Evolutionary conservation across 2,888 invertebrate species (phyloP).

Genomic region (Diloba caeruleocephala): DNA sequence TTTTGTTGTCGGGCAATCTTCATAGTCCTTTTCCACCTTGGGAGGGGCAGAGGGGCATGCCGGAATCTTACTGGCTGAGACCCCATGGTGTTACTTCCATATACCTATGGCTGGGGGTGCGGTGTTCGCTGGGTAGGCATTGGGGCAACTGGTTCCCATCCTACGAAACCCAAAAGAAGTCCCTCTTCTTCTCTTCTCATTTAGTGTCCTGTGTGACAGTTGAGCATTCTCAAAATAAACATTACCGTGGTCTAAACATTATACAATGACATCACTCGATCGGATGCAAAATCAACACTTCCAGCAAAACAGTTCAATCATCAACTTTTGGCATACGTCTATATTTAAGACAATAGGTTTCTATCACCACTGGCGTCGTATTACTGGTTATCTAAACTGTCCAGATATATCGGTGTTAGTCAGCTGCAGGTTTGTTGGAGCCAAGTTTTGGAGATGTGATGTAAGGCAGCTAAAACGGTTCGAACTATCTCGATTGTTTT

Average conservation of each 20-base stretch:
- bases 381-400: slow-evolving; percentile 34
- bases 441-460: slow-evolving; percentile 43
- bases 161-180: too few relatives aligned
- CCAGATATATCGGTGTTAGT: slow-evolving; percentile 28
- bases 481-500: slow-evolving; percentile 11
- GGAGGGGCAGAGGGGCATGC: too few relatives aligned
- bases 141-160: too few relatives aligned
- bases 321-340: slow-evolving; percentile 37
- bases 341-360: slow-evolving; percentile 39
- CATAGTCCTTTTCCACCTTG: too few relatives aligned
- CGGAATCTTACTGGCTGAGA: too few relatives aligned
- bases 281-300: slow-evolving; percentile 41
- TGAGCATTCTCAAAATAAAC: background rate
- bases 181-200: too few relatives aligned
- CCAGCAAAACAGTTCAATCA: slow-evolving; percentile 14
- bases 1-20: too few relatives aligned
- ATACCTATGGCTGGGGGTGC: too few relatives aligned
- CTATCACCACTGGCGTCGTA: slow-evolving; percentile 34
- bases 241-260: slow-evolving; percentile 6
- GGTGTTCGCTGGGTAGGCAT: too few relatives aligned
- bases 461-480: slow-evolving; percentile 19
- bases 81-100: too few relatives aligned
- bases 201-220: too few relatives aligned
- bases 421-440: slow-evolving; percentile 33
- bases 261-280: slow-evolving; percentile 36